These are phyloP conservation scores for Tachina fera DNA, from an alignment of 2,888 invertebrate species.

Conservation along the genomic window DNA sequence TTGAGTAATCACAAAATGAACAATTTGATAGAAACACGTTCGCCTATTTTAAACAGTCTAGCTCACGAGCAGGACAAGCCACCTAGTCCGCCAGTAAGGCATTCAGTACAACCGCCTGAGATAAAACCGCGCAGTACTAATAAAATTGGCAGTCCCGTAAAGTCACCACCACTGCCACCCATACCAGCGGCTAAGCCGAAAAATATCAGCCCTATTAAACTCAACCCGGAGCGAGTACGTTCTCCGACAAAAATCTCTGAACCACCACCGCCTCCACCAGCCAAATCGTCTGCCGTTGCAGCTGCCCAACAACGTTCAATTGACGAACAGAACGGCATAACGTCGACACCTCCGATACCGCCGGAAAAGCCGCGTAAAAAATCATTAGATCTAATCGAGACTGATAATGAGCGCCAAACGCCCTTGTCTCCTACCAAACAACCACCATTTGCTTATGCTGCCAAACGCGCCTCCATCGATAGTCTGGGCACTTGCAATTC, in stretches of 20 bases:
- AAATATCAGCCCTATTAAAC: constrained; percentile 81
- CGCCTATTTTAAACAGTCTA: constrained; percentile 72
- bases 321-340: constrained; percentile 76
- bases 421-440: constrained; percentile 74
- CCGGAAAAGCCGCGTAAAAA: constrained; percentile 82
- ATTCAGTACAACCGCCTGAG: constrained; percentile 81
- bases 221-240: constrained; percentile 79
- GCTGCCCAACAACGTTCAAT: constrained; percentile 79
- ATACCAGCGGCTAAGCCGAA: constrained; percentile 82
- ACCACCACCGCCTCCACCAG: constrained; percentile 80
- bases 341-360: constrained; percentile 76
- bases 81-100: constrained; percentile 80
- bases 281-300: constrained; percentile 79
- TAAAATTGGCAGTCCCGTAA: constrained; percentile 82
- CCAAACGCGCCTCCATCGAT: constrained; percentile 80
- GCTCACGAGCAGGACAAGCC: constrained; percentile 75
- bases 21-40: constrained; percentile 72
- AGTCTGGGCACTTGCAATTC: constrained; percentile 74
- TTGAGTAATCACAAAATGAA: constrained; percentile 69
- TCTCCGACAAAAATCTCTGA: constrained; percentile 80
- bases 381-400: constrained; percentile 81
- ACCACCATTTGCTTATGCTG: constrained; percentile 69
- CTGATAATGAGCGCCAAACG: constrained; percentile 73
- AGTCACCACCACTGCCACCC: constrained; percentile 82
- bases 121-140: constrained; percentile 82